Percentiles rank a stretch among this genome's conserved stretches.
Evolutionary conservation across 2,797 vertebrate species (phyloP).

Genomic region (Vespertilio murinus): DNA sequence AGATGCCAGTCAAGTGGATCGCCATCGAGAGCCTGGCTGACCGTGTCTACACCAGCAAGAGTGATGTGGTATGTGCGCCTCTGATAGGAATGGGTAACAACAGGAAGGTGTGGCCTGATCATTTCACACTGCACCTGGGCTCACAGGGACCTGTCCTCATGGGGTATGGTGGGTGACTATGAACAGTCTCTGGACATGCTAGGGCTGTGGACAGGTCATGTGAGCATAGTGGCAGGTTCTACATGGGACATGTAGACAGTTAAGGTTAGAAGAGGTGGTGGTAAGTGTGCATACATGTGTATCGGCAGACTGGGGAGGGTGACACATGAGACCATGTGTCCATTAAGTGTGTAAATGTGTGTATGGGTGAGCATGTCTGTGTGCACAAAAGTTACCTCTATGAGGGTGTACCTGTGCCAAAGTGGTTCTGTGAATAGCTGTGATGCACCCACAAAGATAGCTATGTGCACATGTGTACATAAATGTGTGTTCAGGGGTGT

Average conservation of each 20-base stretch:
- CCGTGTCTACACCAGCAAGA: conserved; percentile 94
- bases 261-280: not conserved
- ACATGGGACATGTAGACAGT: not conserved
- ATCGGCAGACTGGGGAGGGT: not conserved
- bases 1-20: conserved; percentile 97
- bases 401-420: not conserved
- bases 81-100: rapidly evolving
- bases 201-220: not conserved
- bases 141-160: rapidly evolving
- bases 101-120: not conserved
- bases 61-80: conserved; percentile 89
- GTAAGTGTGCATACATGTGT: not conserved
- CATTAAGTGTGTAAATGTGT: not conserved
- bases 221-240: not conserved
- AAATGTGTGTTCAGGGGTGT: not conserved
- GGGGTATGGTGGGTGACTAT: not conserved
- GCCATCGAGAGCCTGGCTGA: conserved; percentile 95
- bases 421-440: not conserved
- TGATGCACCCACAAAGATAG: not conserved
- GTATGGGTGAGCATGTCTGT: not conserved
- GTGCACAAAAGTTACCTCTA: not conserved
- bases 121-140: not conserved
- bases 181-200: not conserved
- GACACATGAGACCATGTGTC: not conserved
- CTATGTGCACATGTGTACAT: not conserved